phyloP scores from a whole-genome alignment of 2,113 vertebrate species.

The Marmota flaviventris region DNA sequence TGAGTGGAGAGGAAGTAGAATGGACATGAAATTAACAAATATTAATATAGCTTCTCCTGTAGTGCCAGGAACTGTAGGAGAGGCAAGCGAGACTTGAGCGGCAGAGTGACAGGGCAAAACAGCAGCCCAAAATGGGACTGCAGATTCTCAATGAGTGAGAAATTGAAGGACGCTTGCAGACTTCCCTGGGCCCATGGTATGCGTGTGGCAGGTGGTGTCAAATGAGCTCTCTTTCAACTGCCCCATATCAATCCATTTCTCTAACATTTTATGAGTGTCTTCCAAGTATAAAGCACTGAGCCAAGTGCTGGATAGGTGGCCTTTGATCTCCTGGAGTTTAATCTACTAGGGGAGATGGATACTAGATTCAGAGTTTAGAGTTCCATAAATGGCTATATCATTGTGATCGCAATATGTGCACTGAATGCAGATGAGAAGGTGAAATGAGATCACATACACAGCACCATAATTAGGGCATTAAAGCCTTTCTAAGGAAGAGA shows the following conservation, averaged over 20 bases:
- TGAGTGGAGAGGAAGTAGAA: background rate
- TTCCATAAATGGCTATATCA: background rate
- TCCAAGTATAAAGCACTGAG: background rate
- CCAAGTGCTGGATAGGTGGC: background rate
- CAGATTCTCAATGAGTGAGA: background rate
- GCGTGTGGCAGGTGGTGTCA: background rate
- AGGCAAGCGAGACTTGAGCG: background rate
- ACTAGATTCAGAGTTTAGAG: background rate
- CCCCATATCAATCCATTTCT: background rate
- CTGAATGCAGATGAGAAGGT: background rate
- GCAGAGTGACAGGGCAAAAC: background rate
- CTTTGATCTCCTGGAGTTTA: background rate
- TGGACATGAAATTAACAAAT: background rate
- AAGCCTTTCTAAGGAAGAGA: background rate
- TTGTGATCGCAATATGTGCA: background rate
- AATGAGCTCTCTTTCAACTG: background rate
- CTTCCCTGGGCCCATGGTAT: background rate
- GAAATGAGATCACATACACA: background rate
- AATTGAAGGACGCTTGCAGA: background rate
- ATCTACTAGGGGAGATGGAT: fast-evolving
- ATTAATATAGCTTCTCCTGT: background rate
- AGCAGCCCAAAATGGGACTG: background rate
- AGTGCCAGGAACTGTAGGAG: background rate
- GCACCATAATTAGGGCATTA: too few species aligned
- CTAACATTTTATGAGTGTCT: background rate